These are phyloP conservation scores for Cephalopachus bancanus DNA, from an alignment of 2,797 vertebrate genomes.

Conservation along the genomic window DNA sequence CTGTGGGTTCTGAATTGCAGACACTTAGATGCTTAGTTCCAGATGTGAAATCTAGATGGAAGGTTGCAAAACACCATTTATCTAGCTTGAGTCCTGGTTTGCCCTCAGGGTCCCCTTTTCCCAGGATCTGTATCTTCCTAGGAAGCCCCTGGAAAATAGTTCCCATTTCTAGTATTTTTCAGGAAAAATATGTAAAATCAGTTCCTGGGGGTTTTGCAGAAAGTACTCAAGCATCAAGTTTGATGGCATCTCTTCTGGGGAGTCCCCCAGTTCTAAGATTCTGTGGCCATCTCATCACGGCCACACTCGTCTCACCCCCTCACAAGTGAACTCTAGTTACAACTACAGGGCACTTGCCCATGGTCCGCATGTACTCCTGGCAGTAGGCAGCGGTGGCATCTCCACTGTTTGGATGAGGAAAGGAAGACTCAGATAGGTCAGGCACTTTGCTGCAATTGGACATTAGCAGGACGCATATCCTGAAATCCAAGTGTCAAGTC, in stretches of 20 bases:
- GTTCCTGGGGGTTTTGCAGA: not conserved
- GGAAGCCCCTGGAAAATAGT: not conserved
- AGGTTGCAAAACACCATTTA: not conserved
- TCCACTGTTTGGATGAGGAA: not conserved
- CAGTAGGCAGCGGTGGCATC: not conserved
- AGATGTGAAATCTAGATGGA: not conserved
- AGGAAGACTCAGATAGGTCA: conserved; percentile 18
- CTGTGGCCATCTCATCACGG: not conserved
- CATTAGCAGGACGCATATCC: not conserved
- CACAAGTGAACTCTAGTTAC: not conserved
- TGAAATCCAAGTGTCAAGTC: not conserved
- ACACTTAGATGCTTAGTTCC: not conserved
- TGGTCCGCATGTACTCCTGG: not conserved
- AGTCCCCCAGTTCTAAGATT: not conserved
- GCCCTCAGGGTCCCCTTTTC: not conserved
- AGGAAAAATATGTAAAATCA: not conserved
- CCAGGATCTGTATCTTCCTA: not conserved
- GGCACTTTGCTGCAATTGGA: not conserved
- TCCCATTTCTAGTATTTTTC: not conserved
- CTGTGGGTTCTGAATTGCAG: not conserved
- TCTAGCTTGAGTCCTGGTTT: conserved; percentile 8
- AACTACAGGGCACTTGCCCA: not conserved
- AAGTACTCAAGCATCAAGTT: not conserved
- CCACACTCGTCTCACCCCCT: not conserved
- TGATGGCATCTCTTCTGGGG: not conserved